phyloP scores from a whole-genome alignment of 2,888 invertebrate genomes.

The Dryadula phaetusa region DNA sequence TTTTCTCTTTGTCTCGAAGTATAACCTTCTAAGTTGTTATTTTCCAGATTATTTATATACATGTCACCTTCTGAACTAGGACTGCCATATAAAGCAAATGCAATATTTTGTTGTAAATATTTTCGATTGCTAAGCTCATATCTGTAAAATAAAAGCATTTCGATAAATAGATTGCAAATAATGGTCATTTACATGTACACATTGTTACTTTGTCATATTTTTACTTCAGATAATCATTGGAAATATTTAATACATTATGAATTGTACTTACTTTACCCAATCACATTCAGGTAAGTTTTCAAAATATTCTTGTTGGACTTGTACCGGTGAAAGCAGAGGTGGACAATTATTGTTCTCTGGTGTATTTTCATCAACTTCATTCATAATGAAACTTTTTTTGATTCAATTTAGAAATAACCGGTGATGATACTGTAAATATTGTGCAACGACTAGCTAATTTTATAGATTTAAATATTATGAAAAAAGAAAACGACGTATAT shows the following conservation, averaged over 20 bases:
- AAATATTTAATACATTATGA: constrained; percentile 7
- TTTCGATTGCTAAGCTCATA: constrained; percentile 79
- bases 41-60: constrained; percentile 51
- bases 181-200: not conserved
- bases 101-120: constrained; percentile 81
- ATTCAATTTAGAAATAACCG: not conserved
- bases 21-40: constrained; percentile 70
- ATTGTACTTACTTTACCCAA: constrained; percentile 73
- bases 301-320: constrained; percentile 84
- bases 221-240: not conserved
- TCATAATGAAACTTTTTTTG: constrained; percentile 23
- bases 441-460: not conserved
- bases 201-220: not conserved
- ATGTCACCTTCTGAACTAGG: constrained; percentile 73
- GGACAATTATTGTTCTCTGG: constrained; percentile 16
- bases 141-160: constrained; percentile 59
- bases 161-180: not conserved
- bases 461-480: not conserved
- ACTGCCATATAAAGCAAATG: constrained; percentile 82
- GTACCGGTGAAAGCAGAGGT: constrained; percentile 60
- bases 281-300: constrained; percentile 84
- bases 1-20: constrained; percentile 69
- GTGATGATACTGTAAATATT: constrained; percentile 22
- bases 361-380: constrained; percentile 35
- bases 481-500: not conserved